phyloP scores from a whole-genome alignment of 2,888 invertebrate genomes.

The Lymantria dispar region DNA sequence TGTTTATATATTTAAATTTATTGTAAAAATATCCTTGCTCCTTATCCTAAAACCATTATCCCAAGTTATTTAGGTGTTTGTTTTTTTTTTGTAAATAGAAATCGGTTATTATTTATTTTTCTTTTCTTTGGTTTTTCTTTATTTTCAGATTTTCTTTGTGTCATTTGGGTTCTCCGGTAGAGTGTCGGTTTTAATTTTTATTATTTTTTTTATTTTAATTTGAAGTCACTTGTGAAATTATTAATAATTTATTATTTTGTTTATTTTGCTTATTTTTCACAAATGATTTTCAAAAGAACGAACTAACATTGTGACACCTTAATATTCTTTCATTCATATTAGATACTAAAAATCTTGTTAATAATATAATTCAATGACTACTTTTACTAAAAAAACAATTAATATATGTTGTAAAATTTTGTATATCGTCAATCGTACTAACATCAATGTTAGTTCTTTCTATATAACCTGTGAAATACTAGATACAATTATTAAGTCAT shows the following conservation, averaged over 20 bases:
- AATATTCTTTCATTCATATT: neutral
- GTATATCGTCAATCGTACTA: constrained; percentile 34
- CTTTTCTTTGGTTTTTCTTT: constrained; percentile 52
- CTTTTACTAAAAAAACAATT: constrained; percentile 24
- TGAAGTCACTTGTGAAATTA: constrained; percentile 48
- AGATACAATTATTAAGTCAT: too few species aligned
- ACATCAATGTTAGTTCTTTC: constrained; percentile 57
- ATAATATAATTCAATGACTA: neutral
- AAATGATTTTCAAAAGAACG: constrained; percentile 43
- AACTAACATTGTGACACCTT: constrained; percentile 54
- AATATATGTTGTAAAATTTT: neutral
- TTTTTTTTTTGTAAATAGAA: constrained; percentile 19
- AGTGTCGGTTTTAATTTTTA: constrained; percentile 57
- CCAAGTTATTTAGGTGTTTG: constrained; percentile 15
- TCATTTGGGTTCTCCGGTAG: constrained; percentile 76
- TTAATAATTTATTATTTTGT: constrained; percentile 4
- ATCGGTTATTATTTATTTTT: constrained; percentile 16
- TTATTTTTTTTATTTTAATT: constrained; percentile 36
- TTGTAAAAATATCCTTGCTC: constrained; percentile 18
- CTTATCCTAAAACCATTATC: neutral
- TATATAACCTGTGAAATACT: constrained; percentile 1
- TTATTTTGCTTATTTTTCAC: constrained; percentile 26
- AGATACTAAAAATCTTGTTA: constrained; percentile 8
- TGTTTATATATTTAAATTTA: constrained; percentile 1
- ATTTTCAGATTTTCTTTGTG: constrained; percentile 67